A percentile compares a stretch with the other conserved stretches of the same genome.
Evolutionary conservation across 2,113 vertebrate species (phyloP).

Genomic region (Plotosus lineatus): DNA sequence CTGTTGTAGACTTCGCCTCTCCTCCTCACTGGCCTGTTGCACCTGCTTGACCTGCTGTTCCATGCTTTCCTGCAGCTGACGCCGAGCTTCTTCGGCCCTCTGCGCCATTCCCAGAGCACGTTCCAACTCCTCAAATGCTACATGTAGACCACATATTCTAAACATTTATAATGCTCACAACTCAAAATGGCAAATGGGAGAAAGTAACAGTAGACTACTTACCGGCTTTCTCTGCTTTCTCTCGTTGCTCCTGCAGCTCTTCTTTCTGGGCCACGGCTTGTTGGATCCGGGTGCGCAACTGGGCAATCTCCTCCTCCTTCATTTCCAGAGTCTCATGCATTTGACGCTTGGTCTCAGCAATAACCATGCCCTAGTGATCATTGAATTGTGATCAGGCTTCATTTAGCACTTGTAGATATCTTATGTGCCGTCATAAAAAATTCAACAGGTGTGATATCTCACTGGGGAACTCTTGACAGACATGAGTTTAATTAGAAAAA

Average conservation of each 20-base stretch:
- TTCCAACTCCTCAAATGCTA: conserved; percentile 96
- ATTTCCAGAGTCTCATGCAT: conserved; percentile 96
- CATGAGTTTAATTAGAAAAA: background rate
- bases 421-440: background rate
- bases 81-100: conserved; percentile 85
- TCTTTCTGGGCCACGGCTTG: conserved; percentile 80
- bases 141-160: background rate
- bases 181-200: background rate
- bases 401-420: background rate
- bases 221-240: conserved; percentile 95
- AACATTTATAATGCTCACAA: background rate
- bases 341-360: conserved; percentile 94
- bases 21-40: conserved; percentile 84
- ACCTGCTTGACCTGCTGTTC: conserved; percentile 84
- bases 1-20: conserved; percentile 83
- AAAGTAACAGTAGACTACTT: conserved; percentile 56
- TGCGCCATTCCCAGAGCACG: conserved; percentile 83
- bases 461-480: background rate
- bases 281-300: conserved; percentile 82
- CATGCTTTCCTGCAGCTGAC: conserved; percentile 86
- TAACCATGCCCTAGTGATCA: conserved; percentile 89
- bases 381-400: conserved; percentile 1
- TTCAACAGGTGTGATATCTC: background rate
- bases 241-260: conserved; percentile 87
- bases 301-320: conserved; percentile 93